phyloP scores from a whole-genome alignment of 2,888 invertebrate species.

The Agrochola lota region DNA sequence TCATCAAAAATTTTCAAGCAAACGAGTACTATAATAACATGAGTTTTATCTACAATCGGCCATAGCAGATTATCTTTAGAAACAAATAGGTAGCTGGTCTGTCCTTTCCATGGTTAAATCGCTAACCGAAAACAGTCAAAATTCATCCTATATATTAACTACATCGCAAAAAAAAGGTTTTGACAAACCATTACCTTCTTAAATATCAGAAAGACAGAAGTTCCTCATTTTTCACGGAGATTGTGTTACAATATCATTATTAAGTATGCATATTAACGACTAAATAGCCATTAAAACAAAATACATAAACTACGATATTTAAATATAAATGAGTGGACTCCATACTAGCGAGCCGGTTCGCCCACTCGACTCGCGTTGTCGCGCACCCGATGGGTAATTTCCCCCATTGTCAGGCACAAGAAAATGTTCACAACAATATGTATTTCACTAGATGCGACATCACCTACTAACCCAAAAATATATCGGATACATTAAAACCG shows the following conservation, averaged over 20 bases:
- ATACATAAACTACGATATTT: conserved; percentile 21
- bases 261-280: conserved; percentile 20
- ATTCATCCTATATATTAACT: not conserved
- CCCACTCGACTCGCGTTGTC: conserved; percentile 80
- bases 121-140: not conserved
- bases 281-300: conserved; percentile 21
- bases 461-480: conserved; percentile 56
- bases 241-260: conserved; percentile 30
- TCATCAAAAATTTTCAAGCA: not conserved
- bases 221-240: conserved; percentile 6
- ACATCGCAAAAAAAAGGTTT: not conserved
- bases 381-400: conserved; percentile 88
- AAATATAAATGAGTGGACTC: conserved; percentile 62
- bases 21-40: not conserved
- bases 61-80: not conserved
- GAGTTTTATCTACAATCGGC: not conserved
- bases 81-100: not conserved
- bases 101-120: not conserved
- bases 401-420: conserved; percentile 88
- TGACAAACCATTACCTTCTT: not conserved
- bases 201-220: not conserved
- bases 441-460: conserved; percentile 57
- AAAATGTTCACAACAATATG: conserved; percentile 76
- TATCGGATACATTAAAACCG: not conserved
- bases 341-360: conserved; percentile 66